These are phyloP conservation scores for Amiota mariae DNA, from an alignment of 2,888 invertebrate genomes.

Conservation along the genomic window DNA sequence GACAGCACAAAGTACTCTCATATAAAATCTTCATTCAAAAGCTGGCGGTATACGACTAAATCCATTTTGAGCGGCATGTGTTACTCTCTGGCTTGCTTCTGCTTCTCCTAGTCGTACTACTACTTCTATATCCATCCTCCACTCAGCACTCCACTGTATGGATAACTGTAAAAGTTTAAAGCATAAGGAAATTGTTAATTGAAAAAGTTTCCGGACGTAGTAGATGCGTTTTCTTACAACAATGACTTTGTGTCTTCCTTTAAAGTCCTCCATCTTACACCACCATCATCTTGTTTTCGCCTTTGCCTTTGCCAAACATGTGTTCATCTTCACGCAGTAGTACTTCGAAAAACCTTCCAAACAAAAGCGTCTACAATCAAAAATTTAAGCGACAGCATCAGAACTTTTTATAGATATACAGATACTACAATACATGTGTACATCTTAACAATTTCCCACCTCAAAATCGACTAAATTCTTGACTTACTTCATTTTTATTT, in stretches of 20 bases:
- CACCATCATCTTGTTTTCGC: not conserved
- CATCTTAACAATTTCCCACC: constrained; percentile 1
- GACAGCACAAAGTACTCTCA: not conserved
- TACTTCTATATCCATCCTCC: no score
- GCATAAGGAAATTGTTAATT: constrained; percentile 59
- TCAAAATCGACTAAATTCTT: no score
- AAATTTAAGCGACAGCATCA: constrained; percentile 44
- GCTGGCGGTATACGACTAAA: constrained; percentile 6
- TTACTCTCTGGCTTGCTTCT: constrained; percentile 34
- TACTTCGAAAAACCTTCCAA: constrained; percentile 31
- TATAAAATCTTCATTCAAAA: not conserved
- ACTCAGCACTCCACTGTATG: not conserved
- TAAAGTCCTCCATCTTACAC: no score
- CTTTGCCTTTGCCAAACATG: constrained; percentile 33
- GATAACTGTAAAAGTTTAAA: constrained; percentile 49
- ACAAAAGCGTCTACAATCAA: constrained; percentile 42
- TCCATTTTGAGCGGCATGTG: constrained; percentile 28
- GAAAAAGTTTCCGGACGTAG: constrained; percentile 54
- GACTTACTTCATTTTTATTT: no score
- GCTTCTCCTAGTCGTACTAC: not conserved
- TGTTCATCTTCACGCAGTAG: constrained; percentile 38
- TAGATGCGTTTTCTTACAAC: constrained; percentile 35
- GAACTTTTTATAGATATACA: constrained; percentile 36
- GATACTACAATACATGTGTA: not conserved
- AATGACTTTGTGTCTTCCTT: no score